phyloP scores from a whole-genome alignment of 92 coral and sea anemone genomes.

The Blastomussa wellsi region DNA sequence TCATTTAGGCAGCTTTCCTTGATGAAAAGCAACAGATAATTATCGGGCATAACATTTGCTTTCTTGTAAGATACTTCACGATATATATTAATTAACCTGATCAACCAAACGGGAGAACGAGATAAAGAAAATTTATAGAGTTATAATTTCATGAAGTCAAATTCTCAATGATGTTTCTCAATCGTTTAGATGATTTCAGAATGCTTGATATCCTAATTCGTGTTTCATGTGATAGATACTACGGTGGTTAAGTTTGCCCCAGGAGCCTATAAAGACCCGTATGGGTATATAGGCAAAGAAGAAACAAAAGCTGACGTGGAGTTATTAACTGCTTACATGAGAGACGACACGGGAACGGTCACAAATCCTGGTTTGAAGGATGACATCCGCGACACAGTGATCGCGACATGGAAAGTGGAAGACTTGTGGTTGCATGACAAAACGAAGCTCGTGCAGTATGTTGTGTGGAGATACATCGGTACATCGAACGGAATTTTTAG shows the following conservation, averaged over 20 bases:
- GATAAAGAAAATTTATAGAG: too few species aligned
- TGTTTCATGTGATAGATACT: not conserved
- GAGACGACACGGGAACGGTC: constrained; percentile 5
- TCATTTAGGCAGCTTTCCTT: too few species aligned
- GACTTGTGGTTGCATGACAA: constrained; percentile 51
- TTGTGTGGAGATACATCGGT: constrained; percentile 62
- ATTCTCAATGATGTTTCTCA: too few species aligned
- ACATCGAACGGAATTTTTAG: constrained; percentile 56
- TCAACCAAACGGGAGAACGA: too few species aligned
- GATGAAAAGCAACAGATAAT: too few species aligned
- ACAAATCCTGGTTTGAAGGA: constrained; percentile 40
- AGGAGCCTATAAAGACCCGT: constrained; percentile 56
- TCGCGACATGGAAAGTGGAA: constrained; percentile 52
- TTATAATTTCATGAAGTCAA: too few species aligned
- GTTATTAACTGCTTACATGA: constrained; percentile 42
- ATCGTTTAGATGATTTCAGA: too few species aligned
- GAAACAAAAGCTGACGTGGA: constrained; percentile 38
- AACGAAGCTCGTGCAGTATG: constrained; percentile 42
- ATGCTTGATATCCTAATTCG: too few species aligned
- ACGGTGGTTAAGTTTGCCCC: constrained; percentile 58
- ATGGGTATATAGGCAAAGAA: constrained; percentile 36
- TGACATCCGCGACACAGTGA: constrained; percentile 50
- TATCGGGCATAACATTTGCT: too few species aligned
- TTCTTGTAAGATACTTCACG: too few species aligned
- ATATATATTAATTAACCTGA: too few species aligned